Percentiles rank a stretch among this genome's conserved stretches.
Evolutionary conservation across 1,140 invertebrate species (phyloP).

Genomic region (Vanessa tameamea): DNA sequence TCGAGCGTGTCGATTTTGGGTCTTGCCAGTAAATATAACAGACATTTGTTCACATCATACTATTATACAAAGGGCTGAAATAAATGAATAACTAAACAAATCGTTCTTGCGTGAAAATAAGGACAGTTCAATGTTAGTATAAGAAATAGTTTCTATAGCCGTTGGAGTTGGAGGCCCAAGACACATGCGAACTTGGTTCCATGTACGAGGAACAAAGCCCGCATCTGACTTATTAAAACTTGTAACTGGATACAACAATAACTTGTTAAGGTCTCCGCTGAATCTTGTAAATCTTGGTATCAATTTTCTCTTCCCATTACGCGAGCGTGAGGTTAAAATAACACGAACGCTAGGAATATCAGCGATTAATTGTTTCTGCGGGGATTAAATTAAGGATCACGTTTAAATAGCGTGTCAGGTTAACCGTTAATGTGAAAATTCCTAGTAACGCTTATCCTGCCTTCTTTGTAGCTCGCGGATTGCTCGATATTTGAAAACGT

Average conservation of each 20-base stretch:
- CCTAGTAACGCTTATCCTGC: neutral
- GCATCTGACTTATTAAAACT: constrained; percentile 4
- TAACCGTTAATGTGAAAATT: constrained; percentile 21
- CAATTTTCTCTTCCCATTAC: constrained; percentile 15
- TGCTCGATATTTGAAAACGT: neutral
- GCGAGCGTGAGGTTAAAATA: neutral
- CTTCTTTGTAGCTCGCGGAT: neutral
- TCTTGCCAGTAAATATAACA: neutral
- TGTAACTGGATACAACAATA: neutral
- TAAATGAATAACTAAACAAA: neutral
- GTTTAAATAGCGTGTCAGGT: constrained; percentile 20
- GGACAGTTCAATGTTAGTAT: neutral
- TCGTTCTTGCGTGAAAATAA: constrained; percentile 3
- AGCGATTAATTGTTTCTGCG: neutral
- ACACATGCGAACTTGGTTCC: neutral
- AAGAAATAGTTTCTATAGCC: neutral
- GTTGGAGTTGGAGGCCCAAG: neutral
- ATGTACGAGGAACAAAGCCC: neutral
- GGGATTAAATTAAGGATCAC: constrained; percentile 18
- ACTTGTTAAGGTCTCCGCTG: neutral
- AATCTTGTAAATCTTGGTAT: constrained; percentile 10
- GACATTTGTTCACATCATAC: neutral
- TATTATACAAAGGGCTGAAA: neutral
- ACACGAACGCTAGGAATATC: neutral
- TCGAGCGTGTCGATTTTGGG: constrained; percentile 7